Evolutionary conservation across 2,888 invertebrate species (phyloP).

Genomic region (Phalera bucephala): DNA sequence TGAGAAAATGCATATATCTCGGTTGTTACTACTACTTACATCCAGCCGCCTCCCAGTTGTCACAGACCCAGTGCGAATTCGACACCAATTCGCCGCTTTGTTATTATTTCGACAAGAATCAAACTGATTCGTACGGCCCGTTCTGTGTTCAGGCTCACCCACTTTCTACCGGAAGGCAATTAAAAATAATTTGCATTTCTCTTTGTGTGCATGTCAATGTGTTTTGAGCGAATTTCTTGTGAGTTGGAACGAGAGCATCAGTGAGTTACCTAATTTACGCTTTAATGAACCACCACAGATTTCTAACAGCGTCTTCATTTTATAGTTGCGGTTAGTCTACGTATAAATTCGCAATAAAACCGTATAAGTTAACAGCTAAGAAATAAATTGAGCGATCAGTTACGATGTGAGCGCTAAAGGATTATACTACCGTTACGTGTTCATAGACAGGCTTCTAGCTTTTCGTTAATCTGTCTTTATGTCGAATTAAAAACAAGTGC

Average conservation of each 20-base stretch:
- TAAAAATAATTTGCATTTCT: constrained; percentile 80
- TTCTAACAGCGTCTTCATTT: not conserved
- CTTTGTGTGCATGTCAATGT: constrained; percentile 59
- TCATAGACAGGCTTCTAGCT: constrained; percentile 12
- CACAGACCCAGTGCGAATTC: constrained; percentile 31
- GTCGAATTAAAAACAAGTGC: not conserved
- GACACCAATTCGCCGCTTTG: constrained; percentile 49
- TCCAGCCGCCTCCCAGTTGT: constrained; percentile 19
- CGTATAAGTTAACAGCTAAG: not conserved
- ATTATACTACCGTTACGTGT: constrained; percentile 22
- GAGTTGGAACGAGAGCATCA: constrained; percentile 34
- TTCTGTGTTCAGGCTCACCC: constrained; percentile 69
- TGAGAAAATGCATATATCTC: not conserved
- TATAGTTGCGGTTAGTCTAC: not conserved
- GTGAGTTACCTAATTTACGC: constrained; percentile 9
- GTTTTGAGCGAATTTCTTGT: constrained; percentile 44
- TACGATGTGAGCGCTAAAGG: constrained; percentile 23
- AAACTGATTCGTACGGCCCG: constrained; percentile 58
- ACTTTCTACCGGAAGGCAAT: constrained; percentile 81
- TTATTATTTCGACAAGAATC: constrained; percentile 66
- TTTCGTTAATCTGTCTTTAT: constrained; percentile 11
- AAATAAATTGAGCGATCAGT: constrained; percentile 29
- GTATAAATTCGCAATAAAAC: not conserved
- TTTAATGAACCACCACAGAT: not conserved
- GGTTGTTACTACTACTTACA: not conserved